These are phyloP conservation scores for Microplitis demolitor DNA, from an alignment of 1,140 invertebrate genomes.

Conservation along the genomic window DNA sequence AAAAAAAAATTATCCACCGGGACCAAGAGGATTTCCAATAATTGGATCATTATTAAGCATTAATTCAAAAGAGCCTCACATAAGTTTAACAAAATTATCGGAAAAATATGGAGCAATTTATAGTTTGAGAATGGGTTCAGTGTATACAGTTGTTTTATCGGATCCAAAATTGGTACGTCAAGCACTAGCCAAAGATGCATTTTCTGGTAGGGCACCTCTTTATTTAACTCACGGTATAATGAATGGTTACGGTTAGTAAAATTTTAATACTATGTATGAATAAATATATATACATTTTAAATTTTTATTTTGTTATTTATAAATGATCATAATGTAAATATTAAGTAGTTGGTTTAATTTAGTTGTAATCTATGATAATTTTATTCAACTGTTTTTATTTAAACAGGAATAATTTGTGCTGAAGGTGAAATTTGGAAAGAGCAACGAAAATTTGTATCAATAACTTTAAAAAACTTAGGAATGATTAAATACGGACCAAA, in stretches of 20 bases:
- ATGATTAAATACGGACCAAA: slow-evolving; percentile 70
- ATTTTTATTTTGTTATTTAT: neutral
- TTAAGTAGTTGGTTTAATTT: too few relatives aligned
- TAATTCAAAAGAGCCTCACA: slow-evolving; percentile 69
- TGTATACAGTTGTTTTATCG: slow-evolving; percentile 75
- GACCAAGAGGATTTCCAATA: slow-evolving; percentile 76
- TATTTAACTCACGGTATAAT: slow-evolving; percentile 85
- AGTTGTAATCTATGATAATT: too few relatives aligned
- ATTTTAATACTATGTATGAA: neutral
- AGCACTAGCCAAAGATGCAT: slow-evolving; percentile 71
- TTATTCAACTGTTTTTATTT: neutral
- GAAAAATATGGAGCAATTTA: slow-evolving; percentile 75
- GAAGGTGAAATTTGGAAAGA: slow-evolving; percentile 83
- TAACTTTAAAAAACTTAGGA: slow-evolving; percentile 77
- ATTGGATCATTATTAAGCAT: slow-evolving; percentile 80
- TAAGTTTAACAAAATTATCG: slow-evolving; percentile 69
- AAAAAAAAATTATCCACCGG: slow-evolving; percentile 67
- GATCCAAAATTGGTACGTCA: slow-evolving; percentile 74
- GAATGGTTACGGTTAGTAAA: slow-evolving; percentile 78
- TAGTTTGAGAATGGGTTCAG: slow-evolving; percentile 71
- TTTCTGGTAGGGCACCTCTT: slow-evolving; percentile 76
- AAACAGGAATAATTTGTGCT: slow-evolving; percentile 79
- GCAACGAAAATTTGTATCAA: slow-evolving; percentile 75
- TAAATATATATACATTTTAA: too few relatives aligned
- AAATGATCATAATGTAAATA: slow-evolving; percentile 1